Evolutionary conservation across 1,140 invertebrate species (phyloP).

Genomic region (Bombus pyrosoma): DNA sequence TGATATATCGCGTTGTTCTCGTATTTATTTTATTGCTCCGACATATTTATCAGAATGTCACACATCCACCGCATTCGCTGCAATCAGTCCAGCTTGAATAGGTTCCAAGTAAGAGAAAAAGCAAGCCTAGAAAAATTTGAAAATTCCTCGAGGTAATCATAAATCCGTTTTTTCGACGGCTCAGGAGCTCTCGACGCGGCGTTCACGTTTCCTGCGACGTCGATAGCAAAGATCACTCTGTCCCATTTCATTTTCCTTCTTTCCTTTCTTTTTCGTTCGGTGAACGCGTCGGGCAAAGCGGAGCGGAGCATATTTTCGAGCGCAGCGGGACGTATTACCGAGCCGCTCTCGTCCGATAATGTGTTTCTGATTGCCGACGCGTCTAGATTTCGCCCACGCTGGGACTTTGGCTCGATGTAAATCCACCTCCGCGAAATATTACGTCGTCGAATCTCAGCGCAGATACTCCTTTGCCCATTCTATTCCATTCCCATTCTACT

Average conservation of each 20-base stretch:
- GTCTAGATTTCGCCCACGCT: conserved; percentile 68
- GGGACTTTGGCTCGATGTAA: conserved; percentile 40
- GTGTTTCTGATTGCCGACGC: conserved; percentile 79
- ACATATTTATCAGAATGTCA: no score
- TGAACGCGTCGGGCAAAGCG: conserved; percentile 36
- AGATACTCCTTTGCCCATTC: neutral
- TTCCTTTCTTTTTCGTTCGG: conserved; percentile 21
- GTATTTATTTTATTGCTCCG: no score
- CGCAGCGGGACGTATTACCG: conserved; percentile 76
- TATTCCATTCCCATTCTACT: neutral
- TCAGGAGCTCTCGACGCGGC: neutral
- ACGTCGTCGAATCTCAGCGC: conserved; percentile 4
- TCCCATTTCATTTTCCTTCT: conserved; percentile 42
- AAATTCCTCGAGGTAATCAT: neutral
- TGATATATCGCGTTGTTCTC: no score
- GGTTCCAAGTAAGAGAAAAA: no score
- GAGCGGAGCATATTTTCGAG: conserved; percentile 69
- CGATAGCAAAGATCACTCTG: conserved; percentile 49
- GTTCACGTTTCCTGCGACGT: neutral
- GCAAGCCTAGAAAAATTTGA: neutral
- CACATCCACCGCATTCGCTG: no score
- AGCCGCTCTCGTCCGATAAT: conserved; percentile 76
- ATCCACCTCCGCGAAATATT: conserved; percentile 58
- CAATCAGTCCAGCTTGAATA: no score
- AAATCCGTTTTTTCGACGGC: neutral